A percentile compares a stretch with the other conserved stretches of the same genome.
phyloP scores from a whole-genome alignment of 1,140 invertebrate species.

The Apis laboriosa region DNA sequence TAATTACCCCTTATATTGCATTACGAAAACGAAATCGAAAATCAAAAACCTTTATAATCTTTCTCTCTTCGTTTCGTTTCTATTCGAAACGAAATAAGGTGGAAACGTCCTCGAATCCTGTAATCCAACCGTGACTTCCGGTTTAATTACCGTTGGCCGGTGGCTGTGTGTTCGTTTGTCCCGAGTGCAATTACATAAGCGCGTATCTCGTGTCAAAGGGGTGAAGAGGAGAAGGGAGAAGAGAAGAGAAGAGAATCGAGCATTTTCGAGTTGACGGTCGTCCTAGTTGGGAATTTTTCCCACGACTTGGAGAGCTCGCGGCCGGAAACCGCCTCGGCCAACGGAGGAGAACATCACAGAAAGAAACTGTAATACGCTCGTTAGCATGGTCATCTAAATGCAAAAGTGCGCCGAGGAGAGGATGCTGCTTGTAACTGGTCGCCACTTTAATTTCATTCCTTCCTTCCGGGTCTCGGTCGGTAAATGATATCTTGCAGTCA shows the following conservation, averaged over 20 bases:
- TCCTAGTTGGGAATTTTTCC: slow-evolving; percentile 30
- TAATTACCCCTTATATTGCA: no score
- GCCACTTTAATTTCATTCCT: slow-evolving; percentile 39
- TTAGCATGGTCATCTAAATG: slow-evolving; percentile 45
- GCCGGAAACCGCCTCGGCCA: background rate
- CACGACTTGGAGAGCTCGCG: slow-evolving; percentile 3
- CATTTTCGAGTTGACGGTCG: slow-evolving; percentile 12
- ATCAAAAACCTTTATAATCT: no score
- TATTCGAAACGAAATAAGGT: no score
- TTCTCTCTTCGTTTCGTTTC: no score
- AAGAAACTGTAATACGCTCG: slow-evolving; percentile 39
- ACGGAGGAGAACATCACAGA: slow-evolving; percentile 20
- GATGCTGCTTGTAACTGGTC: slow-evolving; percentile 16
- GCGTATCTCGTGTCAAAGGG: slow-evolving; percentile 20
- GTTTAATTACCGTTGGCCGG: slow-evolving; percentile 22
- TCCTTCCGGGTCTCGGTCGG: background rate
- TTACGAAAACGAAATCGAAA: no score
- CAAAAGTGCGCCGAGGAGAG: slow-evolving; percentile 29
- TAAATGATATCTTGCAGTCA: no score
- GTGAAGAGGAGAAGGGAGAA: background rate
- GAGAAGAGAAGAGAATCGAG: background rate
- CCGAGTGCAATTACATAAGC: slow-evolving; percentile 25
- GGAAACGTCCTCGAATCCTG: background rate
- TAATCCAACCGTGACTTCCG: slow-evolving; percentile 11
- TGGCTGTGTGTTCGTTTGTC: slow-evolving; percentile 21